phyloP scores from a whole-genome alignment of 2,113 vertebrate genomes.

The Quiscalus mexicanus region DNA sequence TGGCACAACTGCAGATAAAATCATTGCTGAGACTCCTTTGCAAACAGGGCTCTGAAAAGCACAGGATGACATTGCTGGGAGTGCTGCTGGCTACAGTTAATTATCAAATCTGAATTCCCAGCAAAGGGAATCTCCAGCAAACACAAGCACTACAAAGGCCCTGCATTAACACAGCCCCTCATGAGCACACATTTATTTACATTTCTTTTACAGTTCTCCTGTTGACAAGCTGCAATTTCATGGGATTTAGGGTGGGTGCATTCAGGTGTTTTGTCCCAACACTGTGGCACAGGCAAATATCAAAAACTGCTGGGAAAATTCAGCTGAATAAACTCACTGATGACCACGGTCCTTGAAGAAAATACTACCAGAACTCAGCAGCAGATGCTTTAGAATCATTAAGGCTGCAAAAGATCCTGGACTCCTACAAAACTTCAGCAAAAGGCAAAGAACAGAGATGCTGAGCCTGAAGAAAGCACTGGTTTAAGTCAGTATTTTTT shows the following conservation, averaged over 20 bases:
- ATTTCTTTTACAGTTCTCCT: background rate
- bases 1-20: conserved; percentile 19
- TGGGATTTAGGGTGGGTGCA: background rate
- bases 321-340: background rate
- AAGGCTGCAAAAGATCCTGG: background rate
- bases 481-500: background rate
- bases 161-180: background rate
- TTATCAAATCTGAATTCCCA: background rate
- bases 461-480: background rate
- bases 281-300: background rate
- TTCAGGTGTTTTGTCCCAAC: background rate
- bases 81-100: conserved; percentile 31
- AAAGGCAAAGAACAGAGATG: background rate
- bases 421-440: background rate
- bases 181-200: background rate
- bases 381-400: background rate
- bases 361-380: background rate
- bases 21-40: background rate
- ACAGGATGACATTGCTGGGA: background rate
- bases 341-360: background rate
- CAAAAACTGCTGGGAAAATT: background rate
- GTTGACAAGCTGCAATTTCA: background rate
- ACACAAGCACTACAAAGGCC: background rate
- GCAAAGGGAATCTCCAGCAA: background rate
- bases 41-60: conserved; percentile 23